Conservation (phyloP, 1,140 invertebrate genomes). For the Gonioctena quinquepunctata region DNA sequence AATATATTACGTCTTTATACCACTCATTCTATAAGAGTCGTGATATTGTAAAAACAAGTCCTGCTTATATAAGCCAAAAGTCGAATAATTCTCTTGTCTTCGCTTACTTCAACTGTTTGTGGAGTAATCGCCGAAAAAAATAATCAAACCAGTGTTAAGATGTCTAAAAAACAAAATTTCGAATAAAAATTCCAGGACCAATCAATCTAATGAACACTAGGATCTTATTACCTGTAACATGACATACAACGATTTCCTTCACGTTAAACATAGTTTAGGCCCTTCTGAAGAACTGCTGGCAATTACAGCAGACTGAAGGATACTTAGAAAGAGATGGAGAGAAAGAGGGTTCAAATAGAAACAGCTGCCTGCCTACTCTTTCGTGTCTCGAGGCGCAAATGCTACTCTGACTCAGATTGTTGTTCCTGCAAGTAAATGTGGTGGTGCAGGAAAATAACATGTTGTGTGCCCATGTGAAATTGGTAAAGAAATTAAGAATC, state of each 20-base stretch:
- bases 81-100: too few relatives aligned
- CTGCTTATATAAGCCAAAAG: too few relatives aligned
- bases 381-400: constrained; percentile 2
- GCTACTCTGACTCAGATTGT: constrained; percentile 11
- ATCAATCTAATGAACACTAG: not conserved
- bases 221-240: not conserved
- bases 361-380: constrained; percentile 8
- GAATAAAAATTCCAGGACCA: too few relatives aligned
- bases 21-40: too few relatives aligned
- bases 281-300: not conserved
- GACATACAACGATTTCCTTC: not conserved
- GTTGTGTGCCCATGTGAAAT: not conserved
- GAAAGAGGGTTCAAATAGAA: not conserved
- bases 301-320: not conserved
- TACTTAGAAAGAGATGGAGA: not conserved
- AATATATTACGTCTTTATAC: too few relatives aligned
- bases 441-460: constrained; percentile 3
- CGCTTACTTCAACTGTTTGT: too few relatives aligned
- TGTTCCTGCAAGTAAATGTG: constrained; percentile 5
- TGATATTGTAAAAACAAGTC: too few relatives aligned
- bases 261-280: not conserved
- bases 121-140: too few relatives aligned
- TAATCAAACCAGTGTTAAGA: too few relatives aligned
- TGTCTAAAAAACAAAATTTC: too few relatives aligned
- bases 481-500: constrained; percentile 1